Evolutionary conservation across 2,888 invertebrate species (phyloP), one percentile per base, ranked within the genome.

Genomic region (Drosophila bunnanda): DNA sequence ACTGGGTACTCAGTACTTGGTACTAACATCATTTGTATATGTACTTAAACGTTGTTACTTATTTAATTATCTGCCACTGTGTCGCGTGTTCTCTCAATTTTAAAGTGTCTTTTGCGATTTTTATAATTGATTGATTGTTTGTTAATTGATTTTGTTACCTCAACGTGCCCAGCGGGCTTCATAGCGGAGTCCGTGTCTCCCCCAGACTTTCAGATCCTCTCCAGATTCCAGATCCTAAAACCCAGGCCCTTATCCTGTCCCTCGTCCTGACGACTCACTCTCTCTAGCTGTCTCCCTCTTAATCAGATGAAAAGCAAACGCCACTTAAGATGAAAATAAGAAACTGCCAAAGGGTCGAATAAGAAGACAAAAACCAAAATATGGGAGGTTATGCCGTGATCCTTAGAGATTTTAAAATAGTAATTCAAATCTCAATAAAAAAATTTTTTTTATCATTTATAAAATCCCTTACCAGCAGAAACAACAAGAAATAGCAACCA

Each of bases 281-380:
- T 28, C 15, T 65, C 22, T 67, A 50, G 57, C 50, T 43, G 22
- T 68, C 68, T 50, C 58, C 36, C 28, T 58, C 43, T 43, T 15
- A 57, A 57, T 43, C 62, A 65, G 50, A 56, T 15, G 43, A 68
- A 76, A 64, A 44, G 64, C 54, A 76, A 77, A 79, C 76, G 80
- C 76, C 82, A 82, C 60, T 60, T 74, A 46, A 62, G 53, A 70
- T 39, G 50, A 65, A 57, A 58, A 59, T 41, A 68, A 43, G 56
- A 65, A 80, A 86, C 82, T 86, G 82, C 81, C 86, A 82, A 69
- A 72, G 61, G 79, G 67, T 77, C 65, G 66, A 60, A 48, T 43
- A 60, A 55, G 43, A 41, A 54, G 25, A 61, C 17, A 41, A 44
- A 38, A 36, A 55, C 20, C 34, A 39, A 39, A 39, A 50, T 20